Evolutionary conservation across 2,888 invertebrate species (phyloP).

Genomic region (Leistus spinibarbis): DNA sequence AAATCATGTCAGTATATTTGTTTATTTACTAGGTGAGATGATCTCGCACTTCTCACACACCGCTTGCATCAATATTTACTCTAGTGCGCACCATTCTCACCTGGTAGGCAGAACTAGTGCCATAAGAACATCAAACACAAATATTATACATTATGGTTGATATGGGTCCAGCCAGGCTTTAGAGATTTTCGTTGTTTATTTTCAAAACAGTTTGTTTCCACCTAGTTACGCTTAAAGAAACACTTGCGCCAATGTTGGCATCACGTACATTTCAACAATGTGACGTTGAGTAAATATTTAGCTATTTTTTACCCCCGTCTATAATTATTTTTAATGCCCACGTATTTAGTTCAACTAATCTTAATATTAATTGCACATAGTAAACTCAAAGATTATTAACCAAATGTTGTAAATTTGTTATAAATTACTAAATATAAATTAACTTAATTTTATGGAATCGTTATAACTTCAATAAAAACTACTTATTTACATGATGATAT

Average conservation of each 20-base stretch:
- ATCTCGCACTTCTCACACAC: slow-evolving; percentile 19
- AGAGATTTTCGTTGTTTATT: slow-evolving; percentile 25
- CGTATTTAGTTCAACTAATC: too few relatives aligned
- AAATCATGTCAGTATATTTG: slow-evolving; percentile 23
- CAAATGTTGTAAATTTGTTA: too few relatives aligned
- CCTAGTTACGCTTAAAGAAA: slow-evolving; percentile 37
- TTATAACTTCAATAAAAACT: too few relatives aligned
- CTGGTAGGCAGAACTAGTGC: slow-evolving; percentile 9
- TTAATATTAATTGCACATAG: too few relatives aligned
- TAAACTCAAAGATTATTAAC: too few relatives aligned
- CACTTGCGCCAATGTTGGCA: neutral
- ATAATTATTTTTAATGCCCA: too few relatives aligned
- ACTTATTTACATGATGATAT: too few relatives aligned
- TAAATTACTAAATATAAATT: too few relatives aligned
- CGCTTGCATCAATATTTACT: slow-evolving; percentile 31
- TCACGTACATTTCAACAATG: neutral
- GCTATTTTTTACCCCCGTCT: neutral
- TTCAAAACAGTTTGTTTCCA: slow-evolving; percentile 37
- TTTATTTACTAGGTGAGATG: slow-evolving; percentile 19
- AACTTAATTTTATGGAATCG: too few relatives aligned
- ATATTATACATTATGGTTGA: neutral
- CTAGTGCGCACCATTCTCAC: slow-evolving; percentile 28
- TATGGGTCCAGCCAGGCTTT: neutral
- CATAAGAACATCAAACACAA: slow-evolving; percentile 36
- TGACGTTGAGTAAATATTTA: neutral